Evolutionary conservation across 2,113 vertebrate species (phyloP), one percentile per base, ranked within the genome.

Genomic region (Tragelaphus scriptus): DNA sequence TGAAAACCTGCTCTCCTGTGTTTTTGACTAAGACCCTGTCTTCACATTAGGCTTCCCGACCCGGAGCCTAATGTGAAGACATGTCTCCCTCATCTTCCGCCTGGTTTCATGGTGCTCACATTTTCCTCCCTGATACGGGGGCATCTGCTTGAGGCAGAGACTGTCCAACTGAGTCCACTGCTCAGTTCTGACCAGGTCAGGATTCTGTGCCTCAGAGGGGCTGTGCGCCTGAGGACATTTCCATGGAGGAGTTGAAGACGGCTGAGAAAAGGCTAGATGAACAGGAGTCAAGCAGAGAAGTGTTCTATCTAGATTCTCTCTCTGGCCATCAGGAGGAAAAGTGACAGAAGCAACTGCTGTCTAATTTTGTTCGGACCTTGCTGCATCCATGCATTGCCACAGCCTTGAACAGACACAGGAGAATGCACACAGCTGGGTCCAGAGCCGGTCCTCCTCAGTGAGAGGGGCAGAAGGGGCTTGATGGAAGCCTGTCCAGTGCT

Each of bases 311-410:
- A 49, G 61, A 47, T 23, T 32, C 26, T 40, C 36, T n/a, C n/a
- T 47, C 40, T 85, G 87, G 30, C 32, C 56, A n/a, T 36, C 51
- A 56, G 47, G 63, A 44, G 28, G 23, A 65, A 65, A 65, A 32
- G 30, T 65, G 61, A 30, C 9, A 13, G 28, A 81, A 40, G 30
- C 17, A 8, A 9, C 40, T 40, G 13, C 4, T 40, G 49, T 6
- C 61, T 16, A 9, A 47, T 19, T 63, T 14, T 56, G n/a, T n/a
- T 47, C 25, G 19, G 44, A 49, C 2, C 32, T 61, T 44, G n/a
- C 53, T 56, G 40, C 4, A 12, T 10, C 4, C 13, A 7, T 0
- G 6, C 32, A 53, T 4, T 9, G 12, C 2, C 1, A 14, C 12
- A 3, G 55, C 3, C 2, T 28, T 44, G 30, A 11, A 32, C 5